These are phyloP conservation scores for Halichondria panicea DNA, from an alignment of 37 sponge, comb jelly and placozoan species.

Conservation along the genomic window DNA sequence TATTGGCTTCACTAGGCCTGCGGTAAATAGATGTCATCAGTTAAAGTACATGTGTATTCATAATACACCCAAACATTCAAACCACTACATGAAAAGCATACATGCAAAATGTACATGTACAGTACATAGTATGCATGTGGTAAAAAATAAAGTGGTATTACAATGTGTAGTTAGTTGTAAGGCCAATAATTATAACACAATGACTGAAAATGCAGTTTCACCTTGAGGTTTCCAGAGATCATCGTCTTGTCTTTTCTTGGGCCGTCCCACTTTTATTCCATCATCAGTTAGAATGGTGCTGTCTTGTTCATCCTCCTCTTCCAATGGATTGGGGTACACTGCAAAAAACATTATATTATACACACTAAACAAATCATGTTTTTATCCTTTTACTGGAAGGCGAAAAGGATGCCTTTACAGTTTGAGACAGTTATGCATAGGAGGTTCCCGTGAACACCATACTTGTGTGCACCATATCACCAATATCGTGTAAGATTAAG, in stretches of 20 bases:
- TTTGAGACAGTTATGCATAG: no score
- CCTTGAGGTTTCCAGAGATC: conserved; percentile 51
- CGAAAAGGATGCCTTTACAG: no score
- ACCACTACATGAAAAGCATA: not conserved
- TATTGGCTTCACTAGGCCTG: conserved; percentile 35
- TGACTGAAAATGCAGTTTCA: not conserved
- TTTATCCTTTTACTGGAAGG: no score
- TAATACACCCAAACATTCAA: not conserved
- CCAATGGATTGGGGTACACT: conserved; percentile 40
- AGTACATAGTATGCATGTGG: not conserved
- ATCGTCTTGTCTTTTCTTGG: conserved; percentile 28
- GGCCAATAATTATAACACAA: not conserved
- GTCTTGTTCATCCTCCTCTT: not conserved
- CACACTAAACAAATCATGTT: no score
- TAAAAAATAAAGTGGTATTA: not conserved
- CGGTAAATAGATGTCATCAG: not conserved
- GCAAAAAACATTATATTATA: no score
- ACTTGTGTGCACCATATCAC: no score
- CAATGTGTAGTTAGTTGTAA: not conserved
- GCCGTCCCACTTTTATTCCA: not conserved
- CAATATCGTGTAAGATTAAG: no score
- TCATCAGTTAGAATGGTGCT: no score
- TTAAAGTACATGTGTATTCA: not conserved
- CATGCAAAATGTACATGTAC: not conserved
- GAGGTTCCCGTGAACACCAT: no score